Percentiles rank a stretch among this genome's conserved stretches.
phyloP scores from a whole-genome alignment of 2,113 vertebrate species.

The Sphaerodactylus townsendi region DNA sequence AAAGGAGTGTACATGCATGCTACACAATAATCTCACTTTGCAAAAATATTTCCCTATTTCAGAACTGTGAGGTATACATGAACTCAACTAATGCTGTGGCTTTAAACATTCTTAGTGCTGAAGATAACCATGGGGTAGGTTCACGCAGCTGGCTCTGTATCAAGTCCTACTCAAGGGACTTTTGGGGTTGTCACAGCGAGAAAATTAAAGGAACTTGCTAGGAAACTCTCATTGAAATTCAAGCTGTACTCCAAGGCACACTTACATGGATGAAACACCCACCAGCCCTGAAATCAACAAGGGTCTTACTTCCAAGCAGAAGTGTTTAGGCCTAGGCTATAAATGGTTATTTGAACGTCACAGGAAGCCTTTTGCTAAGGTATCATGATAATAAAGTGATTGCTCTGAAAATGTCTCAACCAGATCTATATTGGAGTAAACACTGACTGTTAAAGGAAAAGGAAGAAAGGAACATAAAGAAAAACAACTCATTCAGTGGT shows the following conservation, averaged over 20 bases:
- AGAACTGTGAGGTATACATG: not conserved
- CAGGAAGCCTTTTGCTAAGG: constrained; percentile 58
- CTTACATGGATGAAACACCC: not conserved
- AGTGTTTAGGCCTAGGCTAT: constrained; percentile 31
- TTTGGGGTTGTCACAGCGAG: constrained; percentile 37
- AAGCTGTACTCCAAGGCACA: not conserved
- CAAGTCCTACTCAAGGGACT: constrained; percentile 5
- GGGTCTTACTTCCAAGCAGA: not conserved
- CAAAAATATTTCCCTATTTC: not conserved
- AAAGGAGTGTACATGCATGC: not conserved
- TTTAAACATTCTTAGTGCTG: constrained; percentile 26
- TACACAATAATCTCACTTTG: not conserved
- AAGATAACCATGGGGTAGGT: constrained; percentile 26
- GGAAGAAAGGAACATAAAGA: constrained; percentile 27
- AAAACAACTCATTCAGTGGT: constrained; percentile 24
- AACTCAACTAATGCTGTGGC: not conserved
- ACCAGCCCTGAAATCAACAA: not conserved
- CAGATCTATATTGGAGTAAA: not conserved
- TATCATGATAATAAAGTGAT: constrained; percentile 43
- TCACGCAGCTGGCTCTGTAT: constrained; percentile 14
- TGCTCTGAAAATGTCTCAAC: not conserved
- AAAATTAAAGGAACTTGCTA: constrained; percentile 40
- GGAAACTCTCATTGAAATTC: constrained; percentile 48
- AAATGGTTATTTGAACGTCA: constrained; percentile 57
- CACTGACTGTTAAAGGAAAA: constrained; percentile 14